Conservation (phyloP, 2,797 vertebrate genomes). For the Poeciliopsis turneri region DNA sequence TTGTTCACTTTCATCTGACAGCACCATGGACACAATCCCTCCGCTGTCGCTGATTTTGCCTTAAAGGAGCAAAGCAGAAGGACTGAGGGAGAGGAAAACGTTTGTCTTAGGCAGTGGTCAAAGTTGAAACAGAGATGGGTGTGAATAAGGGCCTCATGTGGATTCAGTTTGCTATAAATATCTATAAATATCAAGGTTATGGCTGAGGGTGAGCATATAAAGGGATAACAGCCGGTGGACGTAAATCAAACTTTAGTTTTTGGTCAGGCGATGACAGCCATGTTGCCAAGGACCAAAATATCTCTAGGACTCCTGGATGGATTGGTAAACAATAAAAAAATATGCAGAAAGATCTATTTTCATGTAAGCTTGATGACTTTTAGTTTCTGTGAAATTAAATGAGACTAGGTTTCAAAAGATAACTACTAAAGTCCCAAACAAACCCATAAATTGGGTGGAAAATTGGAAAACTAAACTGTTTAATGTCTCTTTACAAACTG, state of each 20-base stretch:
- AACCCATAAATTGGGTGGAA: neutral
- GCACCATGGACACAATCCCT: conserved; percentile 38
- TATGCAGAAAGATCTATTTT: neutral
- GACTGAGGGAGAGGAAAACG: conserved; percentile 50
- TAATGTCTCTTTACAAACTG: neutral
- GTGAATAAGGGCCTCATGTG: conserved; percentile 8
- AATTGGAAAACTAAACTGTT: neutral
- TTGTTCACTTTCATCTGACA: conserved; percentile 46
- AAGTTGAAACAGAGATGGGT: conserved; percentile 53
- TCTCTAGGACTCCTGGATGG: neutral
- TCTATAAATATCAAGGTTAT: conserved; percentile 17
- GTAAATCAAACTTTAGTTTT: neutral
- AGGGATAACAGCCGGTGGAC: neutral
- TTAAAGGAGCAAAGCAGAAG: conserved; percentile 30
- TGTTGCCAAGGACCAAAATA: conserved; percentile 1
- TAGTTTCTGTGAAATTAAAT: neutral
- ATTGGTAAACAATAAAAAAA: neutral
- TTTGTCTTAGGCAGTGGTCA: conserved; percentile 47
- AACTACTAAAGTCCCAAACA: neutral
- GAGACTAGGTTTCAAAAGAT: neutral
- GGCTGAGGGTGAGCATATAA: conserved; percentile 7
- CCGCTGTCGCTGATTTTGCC: conserved; percentile 20
- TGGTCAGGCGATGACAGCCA: neutral
- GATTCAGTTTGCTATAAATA: conserved; percentile 16
- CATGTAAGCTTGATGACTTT: neutral